Percentiles rank a stretch among this genome's conserved stretches.
Conservation (phyloP, 2,113 vertebrate genomes). For the Gyps fulvus region DNA sequence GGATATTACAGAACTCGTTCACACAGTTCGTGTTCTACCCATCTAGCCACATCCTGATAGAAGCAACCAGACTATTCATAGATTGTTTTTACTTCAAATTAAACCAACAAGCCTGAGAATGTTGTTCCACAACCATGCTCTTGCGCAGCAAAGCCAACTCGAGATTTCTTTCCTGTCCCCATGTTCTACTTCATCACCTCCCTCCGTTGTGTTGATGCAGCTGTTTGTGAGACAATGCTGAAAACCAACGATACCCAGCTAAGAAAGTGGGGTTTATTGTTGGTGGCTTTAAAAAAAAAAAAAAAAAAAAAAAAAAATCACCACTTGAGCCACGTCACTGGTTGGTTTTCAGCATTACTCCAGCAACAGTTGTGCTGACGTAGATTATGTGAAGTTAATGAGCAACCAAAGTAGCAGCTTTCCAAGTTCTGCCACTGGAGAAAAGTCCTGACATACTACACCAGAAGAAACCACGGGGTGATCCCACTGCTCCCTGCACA, state of each 20-base stretch:
- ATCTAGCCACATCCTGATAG: slow-evolving; percentile 20
- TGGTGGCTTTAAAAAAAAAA: not conserved
- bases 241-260: not conserved
- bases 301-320: not conserved
- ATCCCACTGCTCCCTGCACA: not conserved
- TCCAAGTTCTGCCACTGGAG: not conserved
- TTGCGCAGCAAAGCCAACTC: not conserved
- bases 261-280: not conserved
- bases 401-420: not conserved
- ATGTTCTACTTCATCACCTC: not conserved
- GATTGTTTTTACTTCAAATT: not conserved
- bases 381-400: not conserved
- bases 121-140: not conserved
- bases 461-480: not conserved
- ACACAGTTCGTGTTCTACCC: not conserved
- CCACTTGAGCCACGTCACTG: accelerated
- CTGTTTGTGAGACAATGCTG: not conserved
- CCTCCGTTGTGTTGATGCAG: not conserved
- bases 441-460: not conserved
- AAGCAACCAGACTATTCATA: not conserved
- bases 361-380: not conserved
- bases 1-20: not conserved
- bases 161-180: not conserved
- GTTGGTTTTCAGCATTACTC: not conserved
- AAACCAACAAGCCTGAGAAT: not conserved